Conservation (phyloP, 2,888 invertebrate species). For the Drosophila recens region DNA sequence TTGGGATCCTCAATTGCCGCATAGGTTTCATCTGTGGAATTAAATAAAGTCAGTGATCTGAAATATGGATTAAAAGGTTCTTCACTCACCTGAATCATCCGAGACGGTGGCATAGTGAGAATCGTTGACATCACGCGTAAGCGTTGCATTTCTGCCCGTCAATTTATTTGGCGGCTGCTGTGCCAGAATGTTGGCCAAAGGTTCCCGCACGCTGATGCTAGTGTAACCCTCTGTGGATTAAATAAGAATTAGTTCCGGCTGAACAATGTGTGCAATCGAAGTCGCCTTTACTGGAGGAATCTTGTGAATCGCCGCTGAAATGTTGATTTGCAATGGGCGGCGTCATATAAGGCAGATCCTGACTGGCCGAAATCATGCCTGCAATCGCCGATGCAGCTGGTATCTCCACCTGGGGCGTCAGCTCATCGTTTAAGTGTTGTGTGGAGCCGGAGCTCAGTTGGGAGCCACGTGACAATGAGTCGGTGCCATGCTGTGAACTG, state of each 20-base stretch:
- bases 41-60: not conserved
- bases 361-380: conserved; percentile 93
- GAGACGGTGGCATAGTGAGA: conserved; percentile 96
- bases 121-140: conserved; percentile 86
- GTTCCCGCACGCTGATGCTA: conserved; percentile 95
- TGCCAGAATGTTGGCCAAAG: conserved; percentile 91
- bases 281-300: conserved; percentile 90
- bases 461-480: conserved; percentile 51
- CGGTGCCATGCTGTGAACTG: conserved; percentile 61
- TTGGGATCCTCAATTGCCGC: conserved; percentile 94
- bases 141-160: conserved; percentile 83
- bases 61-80: not conserved
- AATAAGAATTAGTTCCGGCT: conserved; percentile 5
- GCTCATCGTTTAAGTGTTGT: conserved; percentile 66
- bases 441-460: conserved; percentile 58
- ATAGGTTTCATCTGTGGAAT: conserved; percentile 92
- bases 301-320: conserved; percentile 96
- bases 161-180: conserved; percentile 85
- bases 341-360: conserved; percentile 95
- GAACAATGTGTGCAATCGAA: not conserved
- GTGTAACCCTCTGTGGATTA: conserved; percentile 92
- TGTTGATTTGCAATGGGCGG: conserved; percentile 90
- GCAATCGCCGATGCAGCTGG: conserved; percentile 95
- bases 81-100: conserved; percentile 91
- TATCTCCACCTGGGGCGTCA: conserved; percentile 87